Conservation (phyloP, 1,140 invertebrate species). For the Drosophila santomea region DNA sequence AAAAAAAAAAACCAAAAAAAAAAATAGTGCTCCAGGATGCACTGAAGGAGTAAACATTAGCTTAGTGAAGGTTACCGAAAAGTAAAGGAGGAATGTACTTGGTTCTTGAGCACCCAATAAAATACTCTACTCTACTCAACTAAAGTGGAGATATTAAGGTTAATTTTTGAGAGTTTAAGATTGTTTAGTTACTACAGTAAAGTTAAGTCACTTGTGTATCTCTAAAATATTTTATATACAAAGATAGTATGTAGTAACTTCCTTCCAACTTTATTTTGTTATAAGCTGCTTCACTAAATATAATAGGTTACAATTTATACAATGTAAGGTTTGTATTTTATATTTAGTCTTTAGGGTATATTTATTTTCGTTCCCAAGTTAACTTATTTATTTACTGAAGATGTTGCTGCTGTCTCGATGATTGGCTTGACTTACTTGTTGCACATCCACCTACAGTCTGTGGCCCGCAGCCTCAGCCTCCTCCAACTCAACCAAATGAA, state of each 20-base stretch:
- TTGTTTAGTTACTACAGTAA: too few species aligned
- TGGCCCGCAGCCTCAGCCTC: background rate
- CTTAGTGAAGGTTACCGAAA: slow-evolving; percentile 34
- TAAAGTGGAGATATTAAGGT: background rate
- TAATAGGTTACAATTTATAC: too few species aligned
- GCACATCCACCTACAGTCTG: slow-evolving; percentile 44
- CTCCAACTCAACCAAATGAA: background rate
- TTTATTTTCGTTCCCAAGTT: background rate
- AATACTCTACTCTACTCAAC: slow-evolving; percentile 5
- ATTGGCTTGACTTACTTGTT: slow-evolving; percentile 70
- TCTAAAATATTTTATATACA: too few species aligned
- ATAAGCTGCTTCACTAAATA: too few species aligned
- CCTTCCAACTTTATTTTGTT: too few species aligned
- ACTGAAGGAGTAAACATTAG: slow-evolving; percentile 35
- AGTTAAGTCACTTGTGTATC: too few species aligned
- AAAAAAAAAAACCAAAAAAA: too few species aligned
- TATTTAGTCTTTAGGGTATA: slow-evolving; percentile 19
- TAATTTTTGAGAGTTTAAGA: background rate
- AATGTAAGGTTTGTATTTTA: too few species aligned
- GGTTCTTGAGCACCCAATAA: background rate
- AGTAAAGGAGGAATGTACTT: slow-evolving; percentile 3
- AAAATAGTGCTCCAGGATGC: slow-evolving; percentile 2
- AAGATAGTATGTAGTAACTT: too few species aligned
- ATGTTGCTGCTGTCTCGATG: slow-evolving; percentile 55
- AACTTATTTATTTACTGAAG: slow-evolving; percentile 34